A percentile compares a stretch with the other conserved stretches of the same genome.
Evolutionary conservation across 2,113 vertebrate genomes (phyloP).

Genomic region (Heterotis niloticus): DNA sequence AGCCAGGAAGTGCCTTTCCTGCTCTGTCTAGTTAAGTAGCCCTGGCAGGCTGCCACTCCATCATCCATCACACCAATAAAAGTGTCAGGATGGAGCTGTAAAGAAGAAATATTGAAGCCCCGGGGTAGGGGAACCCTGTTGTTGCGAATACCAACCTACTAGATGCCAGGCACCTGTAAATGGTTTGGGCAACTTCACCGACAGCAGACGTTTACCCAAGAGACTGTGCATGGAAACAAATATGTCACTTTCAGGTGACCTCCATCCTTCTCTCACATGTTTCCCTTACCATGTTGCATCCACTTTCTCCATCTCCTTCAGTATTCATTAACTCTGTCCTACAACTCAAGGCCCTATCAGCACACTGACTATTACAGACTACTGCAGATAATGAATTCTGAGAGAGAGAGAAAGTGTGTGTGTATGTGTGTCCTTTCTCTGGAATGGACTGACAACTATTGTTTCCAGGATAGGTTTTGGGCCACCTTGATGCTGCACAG

Average conservation of each 20-base stretch:
- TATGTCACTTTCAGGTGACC: neutral
- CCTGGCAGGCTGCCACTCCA: neutral
- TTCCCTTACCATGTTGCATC: no score
- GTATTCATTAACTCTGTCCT: no score
- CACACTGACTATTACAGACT: no score
- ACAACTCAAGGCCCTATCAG: no score
- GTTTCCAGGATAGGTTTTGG: no score
- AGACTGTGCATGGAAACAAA: neutral
- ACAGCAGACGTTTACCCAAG: neutral
- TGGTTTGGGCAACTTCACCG: neutral
- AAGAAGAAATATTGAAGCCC: neutral
- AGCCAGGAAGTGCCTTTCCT: neutral
- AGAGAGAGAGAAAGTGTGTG: no score
- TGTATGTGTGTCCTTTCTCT: no score
- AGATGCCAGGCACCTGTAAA: neutral
- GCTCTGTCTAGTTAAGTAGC: neutral
- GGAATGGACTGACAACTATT: no score
- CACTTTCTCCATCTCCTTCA: no score
- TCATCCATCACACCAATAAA: constrained; percentile 11
- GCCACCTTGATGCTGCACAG: no score
- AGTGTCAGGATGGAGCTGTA: neutral
- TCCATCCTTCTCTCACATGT: neutral
- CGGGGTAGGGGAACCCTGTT: neutral
- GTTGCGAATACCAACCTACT: neutral
- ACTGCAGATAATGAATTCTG: no score